Base-by-base conservation (phyloP, 2,797 vertebrate species). In the Characodon lateralis region DNA sequence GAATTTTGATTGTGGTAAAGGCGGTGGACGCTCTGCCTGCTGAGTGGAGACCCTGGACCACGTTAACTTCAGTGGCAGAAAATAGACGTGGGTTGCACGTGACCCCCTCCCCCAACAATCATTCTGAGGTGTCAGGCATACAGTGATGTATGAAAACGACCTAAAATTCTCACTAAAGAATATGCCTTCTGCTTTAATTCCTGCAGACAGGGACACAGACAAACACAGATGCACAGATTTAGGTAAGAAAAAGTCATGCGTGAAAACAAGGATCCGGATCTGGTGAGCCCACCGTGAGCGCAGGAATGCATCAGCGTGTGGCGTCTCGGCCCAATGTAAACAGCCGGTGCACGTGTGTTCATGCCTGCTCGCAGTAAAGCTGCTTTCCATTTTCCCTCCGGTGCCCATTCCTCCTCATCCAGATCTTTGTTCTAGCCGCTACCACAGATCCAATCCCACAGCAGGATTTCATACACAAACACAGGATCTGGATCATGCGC, bases 1-100 rank as follows among this genome's bases (percentile, higher is more conserved):
- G 93, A 93, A 94, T 95, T 94, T 91, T 94, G 94, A 95, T 93
- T 94, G 92, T 89, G 78, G 84, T 82, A 84, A 85, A 92, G 89
- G 85, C 85, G 85, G 85, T 55, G 74, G 88, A 90, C 85, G 90
- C 89, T 85, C 85, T 78, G 90, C 86, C 78, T 81, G 81, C 87
- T 43, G 83, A 82, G 80, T 77, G 74, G 83, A 83, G 77, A 81
- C 88, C 84, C 74, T 77, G 80, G 73, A 68, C 72, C 22, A 73
- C 22, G 79, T 89, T 91, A 89, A 89, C 83, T 83, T 91, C 78
- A 43, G 77, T 89, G 81, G 85, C 77, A 85, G 86, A 85, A 78
- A 74, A 78, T 65, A 72, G 58, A 80, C 83, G 82, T 81, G 77
- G 76, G 79, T 80, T 73, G 65, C 61, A 70, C 83, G 82, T 82